Evolutionary conservation across 2,888 invertebrate genomes (phyloP).

Genomic region (Terebella lapidaria): DNA sequence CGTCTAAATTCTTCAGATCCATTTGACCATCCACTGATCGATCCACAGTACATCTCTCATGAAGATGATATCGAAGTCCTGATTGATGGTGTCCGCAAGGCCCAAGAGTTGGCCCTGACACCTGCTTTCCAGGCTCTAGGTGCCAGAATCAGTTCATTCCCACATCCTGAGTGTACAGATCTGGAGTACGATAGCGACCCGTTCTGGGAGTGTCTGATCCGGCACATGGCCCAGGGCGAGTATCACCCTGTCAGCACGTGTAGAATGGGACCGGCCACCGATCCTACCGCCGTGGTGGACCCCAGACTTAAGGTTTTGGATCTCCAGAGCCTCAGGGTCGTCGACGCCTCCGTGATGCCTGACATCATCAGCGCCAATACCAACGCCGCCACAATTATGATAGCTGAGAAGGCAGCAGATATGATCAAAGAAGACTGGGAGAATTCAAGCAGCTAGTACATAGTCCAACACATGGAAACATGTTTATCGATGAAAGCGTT

Average conservation of each 20-base stretch:
- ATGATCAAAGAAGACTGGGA: slow-evolving; percentile 63
- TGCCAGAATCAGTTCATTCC: not conserved
- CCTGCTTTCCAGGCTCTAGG: not conserved
- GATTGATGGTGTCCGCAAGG: slow-evolving; percentile 62
- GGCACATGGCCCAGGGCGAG: slow-evolving; percentile 21
- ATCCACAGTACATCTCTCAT: slow-evolving; percentile 77
- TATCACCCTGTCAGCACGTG: slow-evolving; percentile 76
- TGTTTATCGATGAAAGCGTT: no score
- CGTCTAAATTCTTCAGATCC: slow-evolving; percentile 71
- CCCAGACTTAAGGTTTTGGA: slow-evolving; percentile 58
- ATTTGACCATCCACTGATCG: slow-evolving; percentile 71
- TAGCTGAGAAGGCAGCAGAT: slow-evolving; percentile 82
- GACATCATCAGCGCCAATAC: slow-evolving; percentile 84
- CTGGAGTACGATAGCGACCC: slow-evolving; percentile 17
- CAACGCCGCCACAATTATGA: slow-evolving; percentile 88
- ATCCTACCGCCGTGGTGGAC: slow-evolving; percentile 63
- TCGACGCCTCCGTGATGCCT: slow-evolving; percentile 86
- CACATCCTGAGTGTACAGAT: slow-evolving; percentile 22
- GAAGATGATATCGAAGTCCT: slow-evolving; percentile 65
- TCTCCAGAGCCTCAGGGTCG: slow-evolving; percentile 71
- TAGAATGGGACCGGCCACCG: slow-evolving; percentile 60
- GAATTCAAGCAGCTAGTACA: no score
- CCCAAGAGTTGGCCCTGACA: not conserved
- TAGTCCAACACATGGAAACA: no score
- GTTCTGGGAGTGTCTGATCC: slow-evolving; percentile 25